Evolutionary conservation across 2,888 invertebrate genomes (phyloP), one percentile per base, ranked within the genome.

Genomic region (Blastobasis lacticolella): DNA sequence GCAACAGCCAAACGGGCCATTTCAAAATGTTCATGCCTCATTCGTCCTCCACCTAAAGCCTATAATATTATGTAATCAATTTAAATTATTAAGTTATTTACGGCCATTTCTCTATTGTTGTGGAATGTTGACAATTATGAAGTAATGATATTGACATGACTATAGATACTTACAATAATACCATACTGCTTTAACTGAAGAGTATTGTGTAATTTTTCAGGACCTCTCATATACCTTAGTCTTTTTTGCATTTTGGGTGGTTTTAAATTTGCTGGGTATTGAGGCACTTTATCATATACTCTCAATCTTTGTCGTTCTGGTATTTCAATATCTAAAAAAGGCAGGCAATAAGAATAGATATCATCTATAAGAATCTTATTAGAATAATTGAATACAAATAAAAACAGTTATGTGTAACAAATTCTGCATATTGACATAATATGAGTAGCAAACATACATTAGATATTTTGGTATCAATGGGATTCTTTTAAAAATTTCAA

Each of bases 171-270:
- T 86, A 97, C 97, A 78, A 97, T 90, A 58, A 99, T 93, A 45
- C 97, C 99, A 90, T 92, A 99, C 70, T 99, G 98, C 69, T 95
- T 93, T 66, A 98, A 94, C 54, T 96, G 89, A 8, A 99, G 84
- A 50, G 91, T 90, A 63, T 94, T 98, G 68, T 99, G 97, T 37
- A 97, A 73, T 5, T 75, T 58, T 80, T 99, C 99, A 0, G 97
- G 97, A 0, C 98, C 98, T 72, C 97, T 89, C 94, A 97, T 97
- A 43, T 93, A 91, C n/a, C 90, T 88, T 3, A 97, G 80, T 50
- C 90, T 90, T 70, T 96, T 97, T 60, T 93, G 93, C 95, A 95
- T 96, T 86, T 95, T 97, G 4, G 94, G 95, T 23, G 95, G 90
- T 60, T 91, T 91, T 38, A 94, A 66, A 55, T 90, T 91, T 0